Percentiles rank a stretch among this genome's conserved stretches.
Conservation (phyloP, 2,888 invertebrate species). For the Athalia cordata region DNA sequence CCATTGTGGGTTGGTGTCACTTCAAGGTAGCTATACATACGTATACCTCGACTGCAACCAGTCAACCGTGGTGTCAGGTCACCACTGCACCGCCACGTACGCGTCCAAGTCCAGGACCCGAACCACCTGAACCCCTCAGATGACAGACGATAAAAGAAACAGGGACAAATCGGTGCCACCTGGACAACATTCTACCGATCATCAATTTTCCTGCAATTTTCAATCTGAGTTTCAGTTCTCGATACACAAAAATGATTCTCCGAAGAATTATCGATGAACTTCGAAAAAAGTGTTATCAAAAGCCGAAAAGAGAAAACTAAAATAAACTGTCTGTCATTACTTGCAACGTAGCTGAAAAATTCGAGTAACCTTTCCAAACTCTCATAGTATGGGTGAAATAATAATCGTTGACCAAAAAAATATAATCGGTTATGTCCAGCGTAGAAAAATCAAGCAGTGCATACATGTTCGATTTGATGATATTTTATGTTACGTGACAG, state of each 20-base stretch:
- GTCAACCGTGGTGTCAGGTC: slow-evolving; percentile 69
- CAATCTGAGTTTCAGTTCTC: too few species aligned
- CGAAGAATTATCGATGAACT: not conserved
- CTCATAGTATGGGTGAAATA: slow-evolving; percentile 16
- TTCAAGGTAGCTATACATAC: slow-evolving; percentile 65
- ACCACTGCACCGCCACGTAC: slow-evolving; percentile 55
- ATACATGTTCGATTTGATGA: slow-evolving; percentile 44
- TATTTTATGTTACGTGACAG: slow-evolving; percentile 42
- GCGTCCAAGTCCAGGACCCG: slow-evolving; percentile 8
- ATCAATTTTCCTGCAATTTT: too few species aligned
- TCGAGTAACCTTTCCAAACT: slow-evolving; percentile 10
- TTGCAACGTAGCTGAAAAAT: not conserved
- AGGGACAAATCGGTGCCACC: slow-evolving; percentile 72
- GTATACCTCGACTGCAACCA: slow-evolving; percentile 48
- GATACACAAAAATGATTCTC: not conserved
- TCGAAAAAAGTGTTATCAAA: not conserved
- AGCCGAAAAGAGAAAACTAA: not conserved
- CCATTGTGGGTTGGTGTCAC: slow-evolving; percentile 71
- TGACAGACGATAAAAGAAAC: slow-evolving; percentile 71
- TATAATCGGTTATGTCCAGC: too few species aligned
- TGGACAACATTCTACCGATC: slow-evolving; percentile 57
- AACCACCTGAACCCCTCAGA: slow-evolving; percentile 56
- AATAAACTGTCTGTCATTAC: too few species aligned
- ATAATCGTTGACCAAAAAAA: not conserved
- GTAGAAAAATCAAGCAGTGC: slow-evolving; percentile 43